Conservation (phyloP, 2,888 invertebrate species). For the Frankliniella fusca region DNA sequence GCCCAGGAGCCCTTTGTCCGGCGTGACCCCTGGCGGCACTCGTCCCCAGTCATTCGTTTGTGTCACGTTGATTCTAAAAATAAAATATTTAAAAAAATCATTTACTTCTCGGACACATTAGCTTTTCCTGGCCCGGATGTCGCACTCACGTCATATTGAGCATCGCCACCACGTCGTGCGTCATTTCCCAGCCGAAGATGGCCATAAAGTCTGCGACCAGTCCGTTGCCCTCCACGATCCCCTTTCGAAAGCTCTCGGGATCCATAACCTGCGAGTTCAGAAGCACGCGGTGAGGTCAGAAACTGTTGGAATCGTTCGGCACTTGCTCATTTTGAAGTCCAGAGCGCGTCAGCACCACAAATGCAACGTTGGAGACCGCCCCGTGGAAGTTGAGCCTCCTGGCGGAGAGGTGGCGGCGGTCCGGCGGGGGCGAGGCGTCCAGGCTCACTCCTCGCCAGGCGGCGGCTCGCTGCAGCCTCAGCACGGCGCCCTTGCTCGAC, state of each 20-base stretch:
- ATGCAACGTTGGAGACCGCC: not conserved
- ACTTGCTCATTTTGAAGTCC: not conserved
- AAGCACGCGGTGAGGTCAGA: no score
- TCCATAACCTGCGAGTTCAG: no score
- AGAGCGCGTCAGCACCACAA: not conserved
- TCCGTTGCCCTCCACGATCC: not conserved
- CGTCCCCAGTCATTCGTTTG: not conserved
- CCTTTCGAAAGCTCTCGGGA: no score
- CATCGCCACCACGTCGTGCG: not conserved
- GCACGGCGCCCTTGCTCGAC: not conserved
- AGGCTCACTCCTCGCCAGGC: not conserved
- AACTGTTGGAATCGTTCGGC: no score
- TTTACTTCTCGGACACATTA: not conserved
- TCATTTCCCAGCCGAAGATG: not conserved
- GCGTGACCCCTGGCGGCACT: not conserved
- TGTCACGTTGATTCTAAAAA: not conserved
- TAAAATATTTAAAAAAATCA: not conserved
- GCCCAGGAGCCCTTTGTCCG: not conserved
- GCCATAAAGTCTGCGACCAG: not conserved
- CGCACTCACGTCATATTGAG: not conserved
- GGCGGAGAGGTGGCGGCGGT: not conserved
- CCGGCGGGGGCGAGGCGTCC: not conserved
- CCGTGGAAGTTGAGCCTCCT: not conserved
- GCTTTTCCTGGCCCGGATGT: not conserved
- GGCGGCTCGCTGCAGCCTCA: not conserved